phyloP scores from a whole-genome alignment of 1,140 invertebrate genomes.

The Anagrus nilaparvatae region DNA sequence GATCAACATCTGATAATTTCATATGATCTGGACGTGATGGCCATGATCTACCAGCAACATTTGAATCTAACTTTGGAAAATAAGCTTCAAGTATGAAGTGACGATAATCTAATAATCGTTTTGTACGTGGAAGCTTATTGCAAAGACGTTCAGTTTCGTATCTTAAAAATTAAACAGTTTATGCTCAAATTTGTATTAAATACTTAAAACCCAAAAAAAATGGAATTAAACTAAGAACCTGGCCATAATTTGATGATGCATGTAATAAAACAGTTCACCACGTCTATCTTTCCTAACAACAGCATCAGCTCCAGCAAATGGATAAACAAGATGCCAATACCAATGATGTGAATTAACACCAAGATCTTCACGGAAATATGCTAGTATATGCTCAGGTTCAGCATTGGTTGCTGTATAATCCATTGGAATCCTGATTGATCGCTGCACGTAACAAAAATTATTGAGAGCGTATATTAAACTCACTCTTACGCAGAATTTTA shows the following conservation, averaged over 20 bases:
- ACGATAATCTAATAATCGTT: conserved; percentile 48
- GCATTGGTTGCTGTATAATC: conserved; percentile 64
- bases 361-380: conserved; percentile 49
- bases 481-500: no score
- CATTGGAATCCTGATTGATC: conserved; percentile 47
- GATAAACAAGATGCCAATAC: conserved; percentile 77
- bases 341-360: conserved; percentile 62
- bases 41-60: conserved; percentile 54
- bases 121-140: conserved; percentile 36
- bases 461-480: no score
- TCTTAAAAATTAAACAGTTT: conserved; percentile 36
- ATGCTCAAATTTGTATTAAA: no score
- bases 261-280: conserved; percentile 52
- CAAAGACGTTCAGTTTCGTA: conserved; percentile 57
- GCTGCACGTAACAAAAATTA: no score
- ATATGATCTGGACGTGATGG: conserved; percentile 51
- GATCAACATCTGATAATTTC: conserved; percentile 50
- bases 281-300: conserved; percentile 47
- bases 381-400: conserved; percentile 60
- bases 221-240: no score
- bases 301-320: conserved; percentile 47
- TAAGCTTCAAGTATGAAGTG: conserved; percentile 58
- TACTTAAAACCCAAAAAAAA: no score
- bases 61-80: conserved; percentile 61
- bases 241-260: conserved; percentile 48